A percentile compares a stretch with the other conserved stretches of the same genome.
Evolutionary conservation across 2,888 invertebrate genomes (phyloP).

Genomic region (Heliconius aoede): DNA sequence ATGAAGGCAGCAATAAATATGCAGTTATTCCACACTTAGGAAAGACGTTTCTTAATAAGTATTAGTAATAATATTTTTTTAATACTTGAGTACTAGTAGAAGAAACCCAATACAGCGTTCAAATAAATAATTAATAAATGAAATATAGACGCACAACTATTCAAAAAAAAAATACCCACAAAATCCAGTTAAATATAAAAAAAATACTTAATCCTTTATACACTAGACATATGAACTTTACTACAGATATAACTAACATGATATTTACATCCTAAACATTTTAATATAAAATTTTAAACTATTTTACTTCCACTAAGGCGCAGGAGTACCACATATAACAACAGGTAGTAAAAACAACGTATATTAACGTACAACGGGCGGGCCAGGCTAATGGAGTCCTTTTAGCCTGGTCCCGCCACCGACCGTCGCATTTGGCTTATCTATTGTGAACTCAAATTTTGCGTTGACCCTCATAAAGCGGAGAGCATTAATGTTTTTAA

Average conservation of each 20-base stretch:
- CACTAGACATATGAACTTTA: not conserved
- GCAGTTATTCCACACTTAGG: not conserved
- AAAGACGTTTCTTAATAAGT: too few relatives aligned
- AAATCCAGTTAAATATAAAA: not conserved
- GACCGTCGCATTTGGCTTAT: conserved; percentile 27
- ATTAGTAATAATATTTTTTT: not conserved
- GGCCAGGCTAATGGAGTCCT: conserved; percentile 42
- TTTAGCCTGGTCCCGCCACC: conserved; percentile 30
- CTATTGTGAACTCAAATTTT: conserved; percentile 32
- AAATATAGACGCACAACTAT: not conserved
- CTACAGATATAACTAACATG: not conserved
- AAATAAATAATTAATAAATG: not conserved
- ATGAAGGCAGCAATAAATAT: not conserved
- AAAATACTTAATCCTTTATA: not conserved
- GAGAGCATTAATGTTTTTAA: conserved; percentile 10
- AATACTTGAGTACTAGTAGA: not conserved
- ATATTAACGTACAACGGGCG: conserved; percentile 34
- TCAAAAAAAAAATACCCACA: not conserved
- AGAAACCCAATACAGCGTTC: not conserved
- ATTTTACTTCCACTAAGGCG: conserved; percentile 1
- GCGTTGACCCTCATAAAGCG: conserved; percentile 22
- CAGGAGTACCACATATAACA: conserved; percentile 1
- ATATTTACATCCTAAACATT: not conserved
- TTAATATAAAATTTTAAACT: not conserved
- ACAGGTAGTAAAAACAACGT: conserved; percentile 29